Evolutionary conservation across 2,797 vertebrate genomes (phyloP).

Genomic region (Sebastes cheni): DNA sequence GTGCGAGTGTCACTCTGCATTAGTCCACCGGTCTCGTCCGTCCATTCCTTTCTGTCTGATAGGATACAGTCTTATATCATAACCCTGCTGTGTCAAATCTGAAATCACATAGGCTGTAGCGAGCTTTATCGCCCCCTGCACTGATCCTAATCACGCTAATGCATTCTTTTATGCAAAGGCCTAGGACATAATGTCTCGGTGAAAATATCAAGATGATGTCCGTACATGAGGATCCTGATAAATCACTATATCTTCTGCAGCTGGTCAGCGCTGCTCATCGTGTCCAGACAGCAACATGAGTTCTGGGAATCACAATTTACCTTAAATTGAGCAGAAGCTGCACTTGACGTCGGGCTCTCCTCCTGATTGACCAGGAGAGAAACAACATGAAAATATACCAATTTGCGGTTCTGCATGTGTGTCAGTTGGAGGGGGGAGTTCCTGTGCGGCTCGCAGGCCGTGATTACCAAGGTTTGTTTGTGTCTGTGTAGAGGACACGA

Average conservation of each 20-base stretch:
- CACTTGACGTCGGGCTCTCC: background rate
- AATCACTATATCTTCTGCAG: conserved; percentile 16
- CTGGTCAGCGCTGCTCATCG: background rate
- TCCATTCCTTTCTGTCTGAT: conserved; percentile 58
- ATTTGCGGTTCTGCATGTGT: background rate
- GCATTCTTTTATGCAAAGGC: conserved; percentile 48
- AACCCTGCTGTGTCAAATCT: conserved; percentile 55
- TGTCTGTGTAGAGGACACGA: background rate
- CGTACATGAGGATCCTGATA: conserved; percentile 11
- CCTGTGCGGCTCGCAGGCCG: background rate
- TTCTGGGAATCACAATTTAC: conserved; percentile 7
- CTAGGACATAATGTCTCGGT: conserved; percentile 8
- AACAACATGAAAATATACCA: background rate
- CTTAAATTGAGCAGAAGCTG: background rate
- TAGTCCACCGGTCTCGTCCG: conserved; percentile 48
- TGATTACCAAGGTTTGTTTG: background rate
- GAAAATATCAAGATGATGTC: conserved; percentile 33
- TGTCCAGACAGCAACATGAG: background rate
- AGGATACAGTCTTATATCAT: conserved; percentile 62
- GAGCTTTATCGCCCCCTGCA: conserved; percentile 19
- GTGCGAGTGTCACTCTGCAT: conserved; percentile 74
- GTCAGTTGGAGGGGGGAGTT: background rate
- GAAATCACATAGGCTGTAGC: conserved; percentile 39
- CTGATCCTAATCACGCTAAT: conserved; percentile 57
- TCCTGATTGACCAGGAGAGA: background rate